A percentile compares a stretch with the other conserved stretches of the same genome.
phyloP scores from a whole-genome alignment of 2,113 vertebrate genomes.

The Campylorhamphus procurvoides region DNA sequence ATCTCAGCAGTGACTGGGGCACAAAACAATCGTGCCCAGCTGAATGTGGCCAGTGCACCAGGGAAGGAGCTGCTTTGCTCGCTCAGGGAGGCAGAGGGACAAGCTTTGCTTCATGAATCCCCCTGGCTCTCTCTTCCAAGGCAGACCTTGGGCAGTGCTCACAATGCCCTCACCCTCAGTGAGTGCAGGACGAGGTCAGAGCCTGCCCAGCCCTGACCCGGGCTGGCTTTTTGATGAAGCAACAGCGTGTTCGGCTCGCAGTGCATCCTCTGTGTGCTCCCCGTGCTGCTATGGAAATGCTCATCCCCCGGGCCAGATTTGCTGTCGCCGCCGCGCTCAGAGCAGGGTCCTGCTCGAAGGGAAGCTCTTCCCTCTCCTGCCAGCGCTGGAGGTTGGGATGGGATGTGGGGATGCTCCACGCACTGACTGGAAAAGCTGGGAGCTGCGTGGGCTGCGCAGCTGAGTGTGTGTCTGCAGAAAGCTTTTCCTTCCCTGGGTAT shows the following conservation, averaged over 20 bases:
- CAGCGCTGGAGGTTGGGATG: neutral
- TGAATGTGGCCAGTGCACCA: accelerated
- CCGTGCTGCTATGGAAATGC: conserved; percentile 14
- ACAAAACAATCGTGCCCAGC: neutral
- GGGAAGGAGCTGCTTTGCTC: neutral
- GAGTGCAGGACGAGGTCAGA: neutral
- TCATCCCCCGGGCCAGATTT: neutral
- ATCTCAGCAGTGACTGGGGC: neutral
- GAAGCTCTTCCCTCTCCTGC: neutral
- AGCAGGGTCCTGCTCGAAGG: neutral
- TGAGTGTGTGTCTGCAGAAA: neutral
- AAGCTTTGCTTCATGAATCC: neutral
- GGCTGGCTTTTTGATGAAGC: neutral
- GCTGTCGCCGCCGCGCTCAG: accelerated
- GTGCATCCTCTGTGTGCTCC: neutral
- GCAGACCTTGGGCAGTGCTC: neutral
- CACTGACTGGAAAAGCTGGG: neutral
- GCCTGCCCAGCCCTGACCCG: neutral
- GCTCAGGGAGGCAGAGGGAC: neutral
- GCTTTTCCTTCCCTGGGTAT: neutral
- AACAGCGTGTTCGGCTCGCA: accelerated
- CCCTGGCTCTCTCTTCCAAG: neutral
- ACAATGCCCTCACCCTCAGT: neutral
- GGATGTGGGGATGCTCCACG: neutral
- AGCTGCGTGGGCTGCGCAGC: neutral